Conservation (phyloP, 2,888 invertebrate species). For the Arrhopalites spinosus region DNA sequence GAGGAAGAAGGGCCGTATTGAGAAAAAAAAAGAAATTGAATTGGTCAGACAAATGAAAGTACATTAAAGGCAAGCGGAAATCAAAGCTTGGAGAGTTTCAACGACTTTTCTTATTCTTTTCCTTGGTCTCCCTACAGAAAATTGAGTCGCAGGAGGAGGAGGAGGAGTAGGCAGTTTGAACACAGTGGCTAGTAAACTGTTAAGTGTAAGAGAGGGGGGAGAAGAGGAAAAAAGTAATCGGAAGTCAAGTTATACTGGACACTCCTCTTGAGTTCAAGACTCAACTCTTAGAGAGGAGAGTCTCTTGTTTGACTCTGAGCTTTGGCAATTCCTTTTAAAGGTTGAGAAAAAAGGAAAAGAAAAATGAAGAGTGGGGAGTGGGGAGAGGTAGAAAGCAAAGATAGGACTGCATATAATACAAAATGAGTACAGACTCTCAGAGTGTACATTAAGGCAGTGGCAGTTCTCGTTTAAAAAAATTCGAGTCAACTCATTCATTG, state of each 20-base stretch:
- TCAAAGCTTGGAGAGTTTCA: too few species aligned
- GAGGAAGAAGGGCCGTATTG: too few species aligned
- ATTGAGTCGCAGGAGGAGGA: background rate
- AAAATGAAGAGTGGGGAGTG: background rate
- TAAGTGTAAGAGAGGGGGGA: background rate
- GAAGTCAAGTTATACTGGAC: constrained; percentile 4
- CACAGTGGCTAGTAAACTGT: background rate
- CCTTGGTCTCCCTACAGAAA: too few species aligned
- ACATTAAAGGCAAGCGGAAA: too few species aligned
- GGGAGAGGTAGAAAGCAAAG: background rate
- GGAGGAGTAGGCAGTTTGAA: too few species aligned
- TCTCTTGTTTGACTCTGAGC: constrained; percentile 20
- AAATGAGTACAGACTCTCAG: background rate
- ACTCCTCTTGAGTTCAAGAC: constrained; percentile 11
- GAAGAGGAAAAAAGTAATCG: constrained; percentile 22
- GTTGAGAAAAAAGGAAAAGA: background rate
- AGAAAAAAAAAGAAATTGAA: too few species aligned
- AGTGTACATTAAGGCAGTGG: background rate
- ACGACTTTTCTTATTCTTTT: too few species aligned
- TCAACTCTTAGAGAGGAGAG: too few species aligned
- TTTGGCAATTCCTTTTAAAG: constrained; percentile 17
- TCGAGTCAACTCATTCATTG: constrained; percentile 30
- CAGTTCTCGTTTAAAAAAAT: constrained; percentile 4
- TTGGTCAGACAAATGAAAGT: too few species aligned
- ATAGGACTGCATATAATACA: background rate